Evolutionary conservation across 1,140 invertebrate genomes (phyloP).

Genomic region (Drosophila paulistorum): DNA sequence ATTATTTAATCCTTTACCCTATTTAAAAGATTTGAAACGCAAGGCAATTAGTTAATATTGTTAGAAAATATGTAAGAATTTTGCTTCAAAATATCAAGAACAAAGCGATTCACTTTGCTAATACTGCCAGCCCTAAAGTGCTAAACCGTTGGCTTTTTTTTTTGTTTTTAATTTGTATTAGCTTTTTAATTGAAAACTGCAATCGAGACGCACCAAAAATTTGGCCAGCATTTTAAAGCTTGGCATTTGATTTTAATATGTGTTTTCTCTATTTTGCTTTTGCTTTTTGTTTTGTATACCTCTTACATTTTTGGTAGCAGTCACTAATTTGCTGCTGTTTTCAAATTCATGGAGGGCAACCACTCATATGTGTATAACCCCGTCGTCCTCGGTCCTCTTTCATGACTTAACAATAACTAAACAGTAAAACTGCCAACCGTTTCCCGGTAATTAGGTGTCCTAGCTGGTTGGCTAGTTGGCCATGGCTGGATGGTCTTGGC

Average conservation of each 20-base stretch:
- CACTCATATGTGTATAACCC: constrained; percentile 36
- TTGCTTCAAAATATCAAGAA: background rate
- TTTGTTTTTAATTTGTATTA: constrained; percentile 45
- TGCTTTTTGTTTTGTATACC: too few relatives aligned
- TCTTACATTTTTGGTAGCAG: constrained; percentile 28
- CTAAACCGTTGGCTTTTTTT: constrained; percentile 34
- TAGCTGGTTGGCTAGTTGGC: constrained; percentile 6
- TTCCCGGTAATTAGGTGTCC: constrained; percentile 52
- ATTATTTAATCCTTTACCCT: too few relatives aligned
- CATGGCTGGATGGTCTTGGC: too few relatives aligned
- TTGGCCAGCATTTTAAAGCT: background rate
- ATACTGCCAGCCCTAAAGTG: constrained; percentile 28
- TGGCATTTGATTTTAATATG: background rate
- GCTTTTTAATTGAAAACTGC: constrained; percentile 56
- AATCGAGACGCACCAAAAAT: constrained; percentile 17
- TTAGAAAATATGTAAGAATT: too few relatives aligned
- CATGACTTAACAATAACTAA: constrained; percentile 60
- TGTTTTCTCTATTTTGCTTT: background rate
- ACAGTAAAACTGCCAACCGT: constrained; percentile 40
- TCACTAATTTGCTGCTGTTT: constrained; percentile 52
- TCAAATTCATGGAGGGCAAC: constrained; percentile 47
- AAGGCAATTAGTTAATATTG: too few relatives aligned
- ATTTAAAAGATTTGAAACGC: too few relatives aligned
- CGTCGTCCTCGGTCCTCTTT: constrained; percentile 6
- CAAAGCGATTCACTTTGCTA: background rate